Base-by-base conservation (phyloP, 2,888 invertebrate species). In the Pterostichus madidus region DNA sequence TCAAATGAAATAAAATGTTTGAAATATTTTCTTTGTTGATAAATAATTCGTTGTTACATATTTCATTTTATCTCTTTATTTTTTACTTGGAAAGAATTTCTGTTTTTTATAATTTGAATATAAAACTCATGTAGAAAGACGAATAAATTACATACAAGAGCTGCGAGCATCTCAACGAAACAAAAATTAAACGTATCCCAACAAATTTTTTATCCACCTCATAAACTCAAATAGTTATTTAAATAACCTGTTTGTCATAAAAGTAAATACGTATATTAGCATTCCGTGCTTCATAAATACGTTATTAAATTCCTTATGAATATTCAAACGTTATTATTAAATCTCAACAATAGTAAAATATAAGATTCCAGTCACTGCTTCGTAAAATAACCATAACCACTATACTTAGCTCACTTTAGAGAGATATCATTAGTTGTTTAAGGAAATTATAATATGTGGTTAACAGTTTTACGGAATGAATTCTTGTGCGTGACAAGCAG, bases 291-390 rank as follows among this genome's bases (percentile, higher is more conserved):
- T 39, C 10, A 46, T 44, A 59, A 77, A 77, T 77, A 59, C 53
- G 44, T 79, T 64, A 79, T 79, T 79, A 79, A 64, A 79, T 44
- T 61, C 46, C 61, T 64, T 49, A 59, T 79, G 64, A 79, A 79
- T 79, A 79, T 79, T 79, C 64, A 79, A 31, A 64, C 13, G 49
- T 64, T 64, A 64, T 79, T 79, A 79, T 79, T 79, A 79, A 78
- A 75, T 75, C 75, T 52, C 49, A 32, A 75, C 75, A 75, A 75
- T 75, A 75, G 75, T 13, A 52, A 31, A 52, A 32, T 59, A 8
- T 39, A 39, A 8, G 39, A 39, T 11, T 17, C 17, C 17, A 17
- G 13, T 49, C 52, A 5, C 24, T 46, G 24, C 17, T 15, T 10
- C 6, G 49, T 24, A 17, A 46, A 64, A 44, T 24, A 73, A 73